Evolutionary conservation across 2,797 vertebrate species (phyloP).

Genomic region (Moxostoma hubbsi): DNA sequence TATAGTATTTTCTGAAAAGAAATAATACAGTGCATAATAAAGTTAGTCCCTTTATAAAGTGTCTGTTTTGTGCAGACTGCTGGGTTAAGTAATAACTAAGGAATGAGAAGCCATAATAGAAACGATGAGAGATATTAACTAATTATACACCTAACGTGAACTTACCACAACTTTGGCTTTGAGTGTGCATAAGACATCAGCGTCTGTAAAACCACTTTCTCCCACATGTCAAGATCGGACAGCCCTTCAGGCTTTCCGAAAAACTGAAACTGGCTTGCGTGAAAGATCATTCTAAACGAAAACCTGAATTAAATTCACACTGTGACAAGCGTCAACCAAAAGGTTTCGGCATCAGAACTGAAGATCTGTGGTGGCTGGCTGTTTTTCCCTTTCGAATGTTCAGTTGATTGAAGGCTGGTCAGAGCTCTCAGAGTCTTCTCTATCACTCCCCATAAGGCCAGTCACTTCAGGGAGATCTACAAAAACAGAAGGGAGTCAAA

Average conservation of each 20-base stretch:
- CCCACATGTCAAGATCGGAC: neutral
- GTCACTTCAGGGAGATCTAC: slow-evolving; percentile 54
- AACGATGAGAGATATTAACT: neutral
- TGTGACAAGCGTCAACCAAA: neutral
- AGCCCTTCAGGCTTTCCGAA: too few species aligned
- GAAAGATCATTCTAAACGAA: neutral
- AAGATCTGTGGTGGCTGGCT: neutral
- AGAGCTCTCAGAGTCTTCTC: slow-evolving; percentile 42
- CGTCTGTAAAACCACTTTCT: neutral
- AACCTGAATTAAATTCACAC: slow-evolving; percentile 21
- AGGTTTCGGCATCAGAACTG: neutral
- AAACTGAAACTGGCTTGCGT: neutral
- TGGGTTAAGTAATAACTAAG: neutral
- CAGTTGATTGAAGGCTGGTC: slow-evolving; percentile 41
- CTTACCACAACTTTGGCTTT: neutral
- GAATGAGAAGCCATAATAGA: neutral
- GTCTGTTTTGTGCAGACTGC: neutral
- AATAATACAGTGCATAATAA: neutral
- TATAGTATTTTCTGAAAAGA: neutral
- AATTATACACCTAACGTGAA: neutral
- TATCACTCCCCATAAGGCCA: slow-evolving; percentile 51
- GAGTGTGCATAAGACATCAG: neutral
- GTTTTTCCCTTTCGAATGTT: neutral
- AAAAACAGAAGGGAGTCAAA: neutral
- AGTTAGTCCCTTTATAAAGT: slow-evolving; percentile 25